Evolutionary conservation across 1,140 invertebrate species (phyloP), one percentile per base, ranked within the genome.

Genomic region (Polyergus mexicanus): DNA sequence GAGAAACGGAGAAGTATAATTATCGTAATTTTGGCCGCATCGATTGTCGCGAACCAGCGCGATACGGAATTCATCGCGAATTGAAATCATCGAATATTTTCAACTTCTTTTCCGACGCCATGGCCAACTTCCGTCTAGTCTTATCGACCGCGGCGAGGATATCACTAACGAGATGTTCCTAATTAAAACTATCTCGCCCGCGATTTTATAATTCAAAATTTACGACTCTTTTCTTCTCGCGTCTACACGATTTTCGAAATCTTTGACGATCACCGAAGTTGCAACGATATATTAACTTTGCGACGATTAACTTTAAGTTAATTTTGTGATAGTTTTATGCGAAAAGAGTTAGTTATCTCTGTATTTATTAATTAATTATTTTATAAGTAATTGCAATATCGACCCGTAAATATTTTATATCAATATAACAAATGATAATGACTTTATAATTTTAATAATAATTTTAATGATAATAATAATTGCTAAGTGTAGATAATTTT

Each of bases 101-200:
- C 72, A 28, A 63, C 58, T 76, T 38, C 51, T 65, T 58, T 3
- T 5, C 32, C 47, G 16, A 19, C 51, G 2, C 16, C 6, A 51
- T 25, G 63, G 44, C 63, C 22, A 47, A 47, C 8, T 35, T 16
- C 11, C 62, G n/a, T 56, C 81, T 72, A 63, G 71, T 41, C 41
- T 84, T 77, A 77, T 84, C 72, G 69, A 1, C 25, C 25, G 25
- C 25, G 25, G 22, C 71, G 66, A 35, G 22, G 13, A 44, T 8
- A 62, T 47, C 3, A 38, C 38, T 84, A 65, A 84, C 81, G 71
- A 84, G 35, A 84, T 76, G 60, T 84, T 65, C 19, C 81, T 75
- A 65, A 75, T 84, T 84, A 84, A 84, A 81, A 58, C 38, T 60
- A 60, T 8, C 28, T 38, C 38, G 32, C 11, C 66, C 25, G 66